Evolutionary conservation across 2,888 invertebrate species (phyloP), one percentile per base, ranked within the genome.

Genomic region (Lepas anatifera): DNA sequence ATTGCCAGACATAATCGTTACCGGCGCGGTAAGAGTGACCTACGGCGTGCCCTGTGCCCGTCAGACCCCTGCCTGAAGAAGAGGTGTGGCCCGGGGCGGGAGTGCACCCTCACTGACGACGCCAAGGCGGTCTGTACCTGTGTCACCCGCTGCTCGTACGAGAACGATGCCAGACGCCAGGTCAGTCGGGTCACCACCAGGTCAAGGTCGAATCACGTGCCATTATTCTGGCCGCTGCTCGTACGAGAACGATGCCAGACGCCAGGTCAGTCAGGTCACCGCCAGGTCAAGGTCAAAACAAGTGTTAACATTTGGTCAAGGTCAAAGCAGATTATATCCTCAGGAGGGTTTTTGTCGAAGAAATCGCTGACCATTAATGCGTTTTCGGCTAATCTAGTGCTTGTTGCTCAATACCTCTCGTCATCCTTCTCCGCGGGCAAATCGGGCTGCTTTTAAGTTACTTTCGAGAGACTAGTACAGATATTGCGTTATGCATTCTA

Each of bases 31-130:
- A 22, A n/a, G n/a, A n/a, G n/a, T 46, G 22, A 67, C 18, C 29
- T n/a, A 27, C 52, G 11, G 8, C n/a, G 22, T n/a, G 25, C n/a
- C 10, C n/a, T 13, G n/a, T 37, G 6, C n/a, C 22, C 18, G 27
- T 6, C 71, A 74, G 74, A 71, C 32, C 71, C 72, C 2, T 74
- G 74, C 68, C n/a, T 29, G 37, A 87, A 88, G 76, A 92, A 93
- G 79, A 89, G 89, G 80, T 97, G 97, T 82, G 91, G 93, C 74
- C 92, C 95, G 75, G 97, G 97, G 70, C 89, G 92, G 78, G 86
- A 93, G 75, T 97, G 97, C 79, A 86, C 89, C 79, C 83, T 90
- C 75, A 85, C 80, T 71, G 85, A 86, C 73, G 75, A 76, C 18
- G 87, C 88, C 35, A 87, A 88, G 74, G 90, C 94, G 1, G 85